phyloP scores from a whole-genome alignment of 1,140 invertebrate genomes.

The Drosophila melanogaster region Release_6_plus_ISO1_MT NC_004354.4:2373501-2374000 shows the following conservation, averaged over 20 bases:
- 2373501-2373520: slow-evolving; percentile 86
- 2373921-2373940: slow-evolving; percentile 62
- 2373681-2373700: slow-evolving; percentile 67
- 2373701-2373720: slow-evolving; percentile 75
- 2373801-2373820: slow-evolving; percentile 36
- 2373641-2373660: slow-evolving; percentile 79
- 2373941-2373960: slow-evolving; percentile 36
- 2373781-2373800: not conserved
- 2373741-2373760: slow-evolving; percentile 60
- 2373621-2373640: slow-evolving; percentile 43
- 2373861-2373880: slow-evolving; percentile 53
- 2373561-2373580: slow-evolving; percentile 88
- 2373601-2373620: slow-evolving; percentile 84
- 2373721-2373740: slow-evolving; percentile 77
- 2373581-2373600: slow-evolving; percentile 88
- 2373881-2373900: slow-evolving; percentile 52
- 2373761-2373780: slow-evolving; percentile 4
- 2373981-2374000: slow-evolving; percentile 40
- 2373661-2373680: slow-evolving; percentile 80
- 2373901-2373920: slow-evolving; percentile 59
- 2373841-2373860: slow-evolving; percentile 66
- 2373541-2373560: slow-evolving; percentile 87
- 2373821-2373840: slow-evolving; percentile 70
- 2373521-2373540: not conserved
- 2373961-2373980: slow-evolving; percentile 63